phyloP scores from a whole-genome alignment of 92 coral and sea anemone species.

The Anthopleura xanthogrammica region DNA sequence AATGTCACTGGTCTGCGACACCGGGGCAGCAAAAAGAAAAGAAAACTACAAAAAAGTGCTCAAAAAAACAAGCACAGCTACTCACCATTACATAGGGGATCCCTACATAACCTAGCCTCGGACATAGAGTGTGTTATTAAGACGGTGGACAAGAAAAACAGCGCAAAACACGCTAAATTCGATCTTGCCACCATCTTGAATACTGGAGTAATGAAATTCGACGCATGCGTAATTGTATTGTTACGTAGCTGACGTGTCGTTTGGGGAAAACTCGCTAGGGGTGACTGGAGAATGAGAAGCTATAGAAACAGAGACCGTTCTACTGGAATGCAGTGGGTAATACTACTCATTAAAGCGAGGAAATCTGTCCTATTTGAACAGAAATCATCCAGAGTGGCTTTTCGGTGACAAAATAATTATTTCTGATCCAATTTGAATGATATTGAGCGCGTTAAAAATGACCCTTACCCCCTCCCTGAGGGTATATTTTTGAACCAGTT shows the following conservation, averaged over 20 bases:
- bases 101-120: constrained; percentile 52
- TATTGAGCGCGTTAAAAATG: too few relatives aligned
- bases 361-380: not conserved
- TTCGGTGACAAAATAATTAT: too few relatives aligned
- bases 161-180: constrained; percentile 54
- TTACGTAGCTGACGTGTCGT: constrained; percentile 82
- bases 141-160: constrained; percentile 51
- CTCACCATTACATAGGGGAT: constrained; percentile 50
- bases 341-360: constrained; percentile 21
- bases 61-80: not conserved
- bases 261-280: constrained; percentile 24
- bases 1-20: constrained; percentile 10
- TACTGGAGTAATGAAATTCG: constrained; percentile 30
- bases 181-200: constrained; percentile 66
- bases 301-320: constrained; percentile 12
- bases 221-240: constrained; percentile 71
- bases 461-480: not conserved
- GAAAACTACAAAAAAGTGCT: not conserved
- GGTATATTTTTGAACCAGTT: not conserved
- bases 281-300: constrained; percentile 10
- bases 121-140: constrained; percentile 46
- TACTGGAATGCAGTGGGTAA: constrained; percentile 10
- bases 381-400: not conserved
- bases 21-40: constrained; percentile 7
- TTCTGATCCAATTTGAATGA: too few relatives aligned